Percentiles rank a stretch among this genome's conserved stretches.
Conservation (phyloP, 2,797 vertebrate species). For the Chelon auratus region DNA sequence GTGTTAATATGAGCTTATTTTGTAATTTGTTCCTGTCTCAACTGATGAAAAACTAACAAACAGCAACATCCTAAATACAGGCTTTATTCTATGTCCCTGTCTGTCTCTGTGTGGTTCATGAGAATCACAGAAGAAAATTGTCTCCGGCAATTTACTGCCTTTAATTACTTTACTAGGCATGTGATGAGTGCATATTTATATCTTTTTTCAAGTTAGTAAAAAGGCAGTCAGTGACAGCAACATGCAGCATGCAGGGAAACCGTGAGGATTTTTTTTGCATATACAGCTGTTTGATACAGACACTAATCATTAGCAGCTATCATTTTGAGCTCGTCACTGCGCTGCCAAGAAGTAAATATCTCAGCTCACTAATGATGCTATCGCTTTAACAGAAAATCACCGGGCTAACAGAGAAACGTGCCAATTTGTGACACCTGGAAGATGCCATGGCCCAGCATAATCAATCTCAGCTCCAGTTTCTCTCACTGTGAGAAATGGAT, state of each 20-base stretch:
- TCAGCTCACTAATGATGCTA: conserved; percentile 52
- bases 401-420: conserved; percentile 15
- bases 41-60: not conserved
- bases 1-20: no score
- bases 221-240: conserved; percentile 1
- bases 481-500: conserved; percentile 21
- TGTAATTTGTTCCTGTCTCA: not conserved
- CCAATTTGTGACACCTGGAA: conserved; percentile 52
- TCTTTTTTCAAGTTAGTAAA: conserved; percentile 11
- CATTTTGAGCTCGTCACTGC: conserved; percentile 23
- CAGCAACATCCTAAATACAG: not conserved
- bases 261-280: conserved; percentile 44
- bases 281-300: conserved; percentile 48
- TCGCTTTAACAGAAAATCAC: conserved; percentile 46
- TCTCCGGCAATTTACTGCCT: not conserved
- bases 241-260: conserved; percentile 15
- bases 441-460: conserved; percentile 21
- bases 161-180: conserved; percentile 38
- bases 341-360: conserved; percentile 50
- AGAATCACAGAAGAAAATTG: conserved; percentile 17
- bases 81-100: not conserved
- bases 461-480: conserved; percentile 28
- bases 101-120: no score
- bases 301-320: conserved; percentile 58
- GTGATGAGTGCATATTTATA: not conserved